A percentile compares a stretch with the other conserved stretches of the same genome.
These are phyloP conservation scores for Oryctolagus cuniculus DNA, from an alignment of 2,113 vertebrate genomes.

Conservation along the genomic window DNA sequence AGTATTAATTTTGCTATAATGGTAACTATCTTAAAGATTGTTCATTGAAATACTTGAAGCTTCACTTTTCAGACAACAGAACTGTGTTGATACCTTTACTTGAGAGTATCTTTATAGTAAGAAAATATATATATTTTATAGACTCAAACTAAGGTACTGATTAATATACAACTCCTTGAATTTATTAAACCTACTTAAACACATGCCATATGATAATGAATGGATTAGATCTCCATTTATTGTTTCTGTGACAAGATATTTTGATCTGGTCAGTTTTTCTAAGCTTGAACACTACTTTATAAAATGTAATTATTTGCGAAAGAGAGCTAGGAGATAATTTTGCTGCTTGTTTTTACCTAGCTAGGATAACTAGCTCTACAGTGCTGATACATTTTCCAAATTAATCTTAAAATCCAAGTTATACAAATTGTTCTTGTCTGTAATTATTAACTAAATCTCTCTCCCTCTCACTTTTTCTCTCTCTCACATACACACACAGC, in stretches of 20 bases:
- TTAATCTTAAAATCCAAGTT: not conserved
- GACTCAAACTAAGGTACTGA: slow-evolving; percentile 34
- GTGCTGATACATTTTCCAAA: not conserved
- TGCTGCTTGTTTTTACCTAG: not conserved
- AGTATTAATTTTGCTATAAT: slow-evolving; percentile 83
- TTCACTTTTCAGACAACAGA: slow-evolving; percentile 71
- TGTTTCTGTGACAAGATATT: not conserved
- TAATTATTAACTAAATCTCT: not conserved
- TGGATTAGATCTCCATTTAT: not conserved
- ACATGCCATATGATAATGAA: not conserved
- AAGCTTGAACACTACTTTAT: not conserved
- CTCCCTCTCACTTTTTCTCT: not conserved
- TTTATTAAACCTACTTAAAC: not conserved
- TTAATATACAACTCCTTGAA: not conserved
- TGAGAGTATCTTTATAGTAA: slow-evolving; percentile 52
- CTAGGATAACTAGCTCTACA: not conserved
- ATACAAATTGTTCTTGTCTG: not conserved
- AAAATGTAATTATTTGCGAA: not conserved
- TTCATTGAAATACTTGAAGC: slow-evolving; percentile 84
- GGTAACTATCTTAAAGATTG: slow-evolving; percentile 76
- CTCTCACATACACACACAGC: not conserved
- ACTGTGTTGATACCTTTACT: slow-evolving; percentile 75
- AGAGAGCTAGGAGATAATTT: not conserved
- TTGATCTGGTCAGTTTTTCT: not conserved
- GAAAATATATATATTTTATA: slow-evolving; percentile 69